Evolutionary conservation across 2,888 invertebrate species (phyloP), one percentile per base, ranked within the genome.

Genomic region (Masnerella sp.): DNA sequence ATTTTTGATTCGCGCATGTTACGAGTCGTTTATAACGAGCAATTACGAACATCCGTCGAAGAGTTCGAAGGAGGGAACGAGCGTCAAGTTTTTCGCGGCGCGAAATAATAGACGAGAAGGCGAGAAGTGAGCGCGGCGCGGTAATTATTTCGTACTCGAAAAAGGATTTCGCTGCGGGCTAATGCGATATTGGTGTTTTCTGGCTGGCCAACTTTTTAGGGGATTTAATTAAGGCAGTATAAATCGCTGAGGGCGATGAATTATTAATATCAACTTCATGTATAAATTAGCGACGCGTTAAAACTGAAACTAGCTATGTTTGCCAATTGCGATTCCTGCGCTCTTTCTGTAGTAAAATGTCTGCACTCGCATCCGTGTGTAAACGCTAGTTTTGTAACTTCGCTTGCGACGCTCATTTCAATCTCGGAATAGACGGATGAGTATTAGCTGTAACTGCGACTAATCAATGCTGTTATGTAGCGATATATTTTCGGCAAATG

Each of bases 141-240:
- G 69, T 78, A 79, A 79, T 80, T 79, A 80, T 78, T 77, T 76
- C 68, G 68, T 69, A 56, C 64, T 64, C 47, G 67, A 65, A 59
- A 74, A 77, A 76, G 75, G 70, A 79, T 80, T 77, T 79, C 62
- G 78, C 76, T 67, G 76, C 74, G 74, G 78, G 79, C 77, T 80
- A 81, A 80, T 83, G 84, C 83, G 83, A 84, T 84, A 84, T 85
- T 84, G 85, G 83, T 84, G 85, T 85, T 85, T 84, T 82, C 81
- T 79, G 81, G 82, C 83, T 82, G 84, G 79, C 83, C 79, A 82
- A 84, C 84, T 85, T 85, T 85, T 85, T 85, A 83, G 83, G 82
- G 85, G 84, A 82, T 85, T 85, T 85, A 85, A 85, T 85, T 84
- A 85, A 85, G 85, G 83, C 84, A 83, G 84, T 84, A 85, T 84